Base-by-base conservation (phyloP, 2,113 vertebrate species). In the Pipa parva region DNA sequence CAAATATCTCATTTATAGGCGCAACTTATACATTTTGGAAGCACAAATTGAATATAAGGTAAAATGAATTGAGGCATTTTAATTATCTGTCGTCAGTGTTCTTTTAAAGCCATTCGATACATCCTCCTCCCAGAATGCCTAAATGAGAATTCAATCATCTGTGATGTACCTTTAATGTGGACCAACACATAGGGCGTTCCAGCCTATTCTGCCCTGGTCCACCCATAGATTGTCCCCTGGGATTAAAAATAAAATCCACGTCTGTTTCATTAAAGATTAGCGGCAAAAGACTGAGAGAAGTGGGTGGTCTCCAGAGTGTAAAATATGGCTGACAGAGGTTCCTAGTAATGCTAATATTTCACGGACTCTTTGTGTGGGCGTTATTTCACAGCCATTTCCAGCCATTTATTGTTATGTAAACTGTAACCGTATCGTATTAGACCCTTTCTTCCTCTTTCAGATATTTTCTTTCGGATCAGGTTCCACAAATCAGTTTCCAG, bases 351-450 rank as follows among this genome's bases (percentile, higher is more conserved):
- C 28, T 17, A 31, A 20, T 31, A 20, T 56, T 31, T 56, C 54
- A 18, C 11, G 29, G 17, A 10, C 54, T 33, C 27, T 31, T 31
- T 56, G 54, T 56, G 54, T 56, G 54, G 54, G 27, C 54, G 9
- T 31, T 2, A 15, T 9, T 28, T n/a, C 18, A 18, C n/a, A 11
- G 20, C 27, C 20, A n/a, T 56, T 56, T 56, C 54, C 54, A 56
- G 29, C 7, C 18, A 56, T 56, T 56, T 33, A 31, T 56, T 56
- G 29, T 56, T 31, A 56, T 31, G 29, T 56, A 56, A 56, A 56
- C 54, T 56, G 27, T 33, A 56, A 31, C 29, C 20, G 11, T 56
- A 56, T 56, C 54, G 18, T 31, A 56, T 31, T 8, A 20, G 27
- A 15, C 33, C 5, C 29, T 8, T 29, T 31, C 29, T 18, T 31